Base-by-base conservation (phyloP, 1,140 invertebrate species). In the Aleiodes sp. region DNA sequence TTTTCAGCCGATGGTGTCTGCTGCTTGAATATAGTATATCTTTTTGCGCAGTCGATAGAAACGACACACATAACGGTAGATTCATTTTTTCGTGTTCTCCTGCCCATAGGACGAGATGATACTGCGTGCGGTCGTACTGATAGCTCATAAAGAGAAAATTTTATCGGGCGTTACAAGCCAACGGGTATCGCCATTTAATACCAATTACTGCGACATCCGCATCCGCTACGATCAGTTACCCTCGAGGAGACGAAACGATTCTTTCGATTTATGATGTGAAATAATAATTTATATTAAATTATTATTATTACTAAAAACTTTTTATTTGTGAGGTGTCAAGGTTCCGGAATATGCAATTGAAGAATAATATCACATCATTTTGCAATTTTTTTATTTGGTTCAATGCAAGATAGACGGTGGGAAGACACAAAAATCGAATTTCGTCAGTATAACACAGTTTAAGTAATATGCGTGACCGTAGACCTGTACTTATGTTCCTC, bases 61-160 rank as follows among this genome's bases (percentile, higher is more conserved):
- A 21, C 59, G 59, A 33, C 59, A 61, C 4, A 33, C 21, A 26
- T 26, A 52, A 62, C 60, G 33, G 19, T 14, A 37, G 16, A 16
- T 57, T 57, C 24, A 57, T 60, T 60, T 12, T 28, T 21, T 63
- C 19, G 9, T 24, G 19, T 52, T 24, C 21, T 41, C 10, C 10
- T 4, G 4, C 10, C 10, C 31, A 35, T 35, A 35, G 31, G 31
- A 35, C 10, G 31, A 35, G 31, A 35, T 6, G 67, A 73, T 65
- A 46, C 35, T 19, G 56, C 46, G 60, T 35, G 64, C 37, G 64
- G 56, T 57, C 28, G 31, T 31, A 61, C 41, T 68, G 65, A 37
- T 63, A 63, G 60, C 69, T 76, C 75, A 52, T 77, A 77, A 78
- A 78, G 68, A 70, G 57, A 56, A 67, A 71, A 73, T 73, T 78